Evolutionary conservation across 2,113 vertebrate genomes (phyloP).

Genomic region (Origma solitaria): DNA sequence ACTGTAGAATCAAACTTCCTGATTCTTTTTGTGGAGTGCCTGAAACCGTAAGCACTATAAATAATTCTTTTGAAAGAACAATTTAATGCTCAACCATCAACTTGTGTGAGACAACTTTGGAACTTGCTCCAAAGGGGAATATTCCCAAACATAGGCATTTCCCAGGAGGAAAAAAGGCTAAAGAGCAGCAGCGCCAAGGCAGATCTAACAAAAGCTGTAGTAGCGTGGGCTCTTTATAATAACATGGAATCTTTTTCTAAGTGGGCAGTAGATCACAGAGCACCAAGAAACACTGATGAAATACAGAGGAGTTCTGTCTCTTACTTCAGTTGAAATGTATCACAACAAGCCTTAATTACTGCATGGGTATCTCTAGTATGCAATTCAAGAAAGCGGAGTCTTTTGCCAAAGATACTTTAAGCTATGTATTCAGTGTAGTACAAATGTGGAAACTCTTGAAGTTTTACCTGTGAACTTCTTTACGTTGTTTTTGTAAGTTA

Average conservation of each 20-base stretch:
- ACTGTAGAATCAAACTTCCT: neutral
- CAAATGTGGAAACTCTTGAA: neutral
- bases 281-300: neutral
- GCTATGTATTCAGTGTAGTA: neutral
- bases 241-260: neutral
- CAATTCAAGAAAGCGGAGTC: neutral
- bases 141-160: conserved; percentile 46
- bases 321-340: neutral
- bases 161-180: neutral
- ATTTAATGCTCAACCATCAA: neutral
- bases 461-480: neutral
- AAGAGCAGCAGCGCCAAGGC: conserved; percentile 11
- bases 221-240: conserved; percentile 16
- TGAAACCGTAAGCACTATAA: neutral
- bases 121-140: conserved; percentile 21
- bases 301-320: conserved; percentile 16
- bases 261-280: conserved; percentile 38
- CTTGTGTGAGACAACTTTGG: neutral
- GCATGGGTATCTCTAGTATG: neutral
- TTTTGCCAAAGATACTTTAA: neutral
- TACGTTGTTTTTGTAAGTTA: neutral
- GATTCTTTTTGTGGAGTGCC: neutral
- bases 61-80: conserved; percentile 12
- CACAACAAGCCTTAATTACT: neutral
- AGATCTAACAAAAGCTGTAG: conserved; percentile 28